These are phyloP conservation scores for Pagrus major DNA, from an alignment of 2,113 vertebrate genomes.

Conservation along the genomic window DNA sequence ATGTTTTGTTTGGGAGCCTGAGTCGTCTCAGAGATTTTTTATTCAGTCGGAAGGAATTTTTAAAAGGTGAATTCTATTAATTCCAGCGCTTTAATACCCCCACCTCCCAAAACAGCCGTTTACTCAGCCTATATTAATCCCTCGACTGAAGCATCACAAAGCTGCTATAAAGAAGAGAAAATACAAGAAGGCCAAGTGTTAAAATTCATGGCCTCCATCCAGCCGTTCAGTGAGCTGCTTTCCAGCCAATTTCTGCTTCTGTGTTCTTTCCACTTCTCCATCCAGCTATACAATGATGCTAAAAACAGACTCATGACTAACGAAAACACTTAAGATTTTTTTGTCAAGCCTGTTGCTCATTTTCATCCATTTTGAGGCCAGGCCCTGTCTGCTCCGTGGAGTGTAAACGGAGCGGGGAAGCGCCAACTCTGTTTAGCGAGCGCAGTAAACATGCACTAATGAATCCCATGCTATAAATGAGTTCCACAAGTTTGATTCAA, in stretches of 20 bases:
- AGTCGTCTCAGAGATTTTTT: not conserved
- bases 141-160: constrained; percentile 15
- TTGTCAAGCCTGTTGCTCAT: constrained; percentile 69
- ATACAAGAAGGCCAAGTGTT: constrained; percentile 40
- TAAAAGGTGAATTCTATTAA: constrained; percentile 10
- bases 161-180: constrained; percentile 40
- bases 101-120: constrained; percentile 18
- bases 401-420: constrained; percentile 55
- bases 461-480: constrained; percentile 48
- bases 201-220: constrained; percentile 47
- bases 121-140: constrained; percentile 20
- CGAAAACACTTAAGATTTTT: constrained; percentile 66
- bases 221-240: constrained; percentile 37
- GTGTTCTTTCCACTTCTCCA: constrained; percentile 69
- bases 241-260: constrained; percentile 41
- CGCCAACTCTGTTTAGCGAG: constrained; percentile 64
- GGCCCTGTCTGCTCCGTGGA: constrained; percentile 63
- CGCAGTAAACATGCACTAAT: constrained; percentile 65
- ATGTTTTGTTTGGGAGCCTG: not conserved
- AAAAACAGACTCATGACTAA: constrained; percentile 73
- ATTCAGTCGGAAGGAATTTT: constrained; percentile 12
- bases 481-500: constrained; percentile 24
- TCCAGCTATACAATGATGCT: constrained; percentile 70
- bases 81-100: constrained; percentile 11
- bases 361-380: constrained; percentile 46